phyloP scores from a whole-genome alignment of 2,797 vertebrate genomes.

The Melanotaenia parkinsoni region DNA sequence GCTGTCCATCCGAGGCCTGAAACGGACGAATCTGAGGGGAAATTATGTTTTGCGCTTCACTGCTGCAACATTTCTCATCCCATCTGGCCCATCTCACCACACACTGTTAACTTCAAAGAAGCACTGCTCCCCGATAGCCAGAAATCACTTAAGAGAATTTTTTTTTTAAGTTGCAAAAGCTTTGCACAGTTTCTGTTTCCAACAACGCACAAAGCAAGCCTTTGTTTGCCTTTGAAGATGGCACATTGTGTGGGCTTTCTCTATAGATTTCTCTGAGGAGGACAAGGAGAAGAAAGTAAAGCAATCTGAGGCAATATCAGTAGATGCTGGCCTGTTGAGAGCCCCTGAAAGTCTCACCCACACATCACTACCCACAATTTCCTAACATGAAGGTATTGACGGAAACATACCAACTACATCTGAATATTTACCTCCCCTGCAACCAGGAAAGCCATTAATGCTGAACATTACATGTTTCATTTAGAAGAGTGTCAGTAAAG shows the following conservation, averaged over 20 bases:
- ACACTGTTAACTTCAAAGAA: constrained; percentile 42
- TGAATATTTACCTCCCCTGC: constrained; percentile 33
- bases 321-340: constrained; percentile 21
- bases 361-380: background rate
- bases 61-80: constrained; percentile 42
- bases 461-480: constrained; percentile 50
- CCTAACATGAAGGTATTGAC: constrained; percentile 7
- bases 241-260: constrained; percentile 20
- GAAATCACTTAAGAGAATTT: constrained; percentile 48
- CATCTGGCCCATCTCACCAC: constrained; percentile 25
- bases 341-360: constrained; percentile 12
- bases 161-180: constrained; percentile 35
- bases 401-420: constrained; percentile 17
- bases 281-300: constrained; percentile 22
- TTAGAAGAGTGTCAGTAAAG: constrained; percentile 27
- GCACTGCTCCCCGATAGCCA: constrained; percentile 22
- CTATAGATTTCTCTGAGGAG: constrained; percentile 17
- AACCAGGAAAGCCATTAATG: constrained; percentile 55
- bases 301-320: constrained; percentile 19
- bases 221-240: constrained; percentile 42
- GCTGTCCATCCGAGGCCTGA: constrained; percentile 32
- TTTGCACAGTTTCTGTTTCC: constrained; percentile 30
- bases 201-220: constrained; percentile 36
- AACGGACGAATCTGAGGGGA: constrained; percentile 57
- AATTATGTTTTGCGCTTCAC: constrained; percentile 56